Conservation (phyloP, 2,888 invertebrate genomes). For the Apotomis turbidana region DNA sequence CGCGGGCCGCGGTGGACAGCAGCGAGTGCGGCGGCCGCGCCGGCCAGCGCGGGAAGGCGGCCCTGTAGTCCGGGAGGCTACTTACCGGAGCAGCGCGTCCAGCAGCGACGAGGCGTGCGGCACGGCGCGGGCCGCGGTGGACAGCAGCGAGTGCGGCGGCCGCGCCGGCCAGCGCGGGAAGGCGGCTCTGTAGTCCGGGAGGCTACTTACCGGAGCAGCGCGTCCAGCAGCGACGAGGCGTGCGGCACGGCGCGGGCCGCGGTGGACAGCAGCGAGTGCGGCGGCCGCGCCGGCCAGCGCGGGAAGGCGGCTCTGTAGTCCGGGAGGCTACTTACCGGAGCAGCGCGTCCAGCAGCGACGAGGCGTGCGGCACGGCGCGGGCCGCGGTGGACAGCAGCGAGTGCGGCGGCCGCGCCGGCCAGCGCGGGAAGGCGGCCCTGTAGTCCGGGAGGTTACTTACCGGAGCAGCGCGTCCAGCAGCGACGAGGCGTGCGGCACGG, state of each 20-base stretch:
- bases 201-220: constrained; percentile 62
- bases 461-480: too few relatives aligned
- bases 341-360: too few relatives aligned
- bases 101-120: constrained; percentile 96
- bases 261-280: constrained; percentile 84
- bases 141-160: constrained; percentile 78
- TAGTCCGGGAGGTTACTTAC: too few relatives aligned
- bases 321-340: too few relatives aligned
- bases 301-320: too few relatives aligned
- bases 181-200: constrained; percentile 78
- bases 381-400: too few relatives aligned
- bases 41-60: constrained; percentile 67
- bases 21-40: constrained; percentile 73
- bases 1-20: neutral
- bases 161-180: constrained; percentile 74
- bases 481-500: too few relatives aligned
- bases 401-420: too few relatives aligned
- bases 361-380: too few relatives aligned
- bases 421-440: too few relatives aligned
- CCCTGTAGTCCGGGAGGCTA: constrained; percentile 72
- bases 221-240: constrained; percentile 93
- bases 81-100: constrained; percentile 56
- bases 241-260: constrained; percentile 91
- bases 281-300: constrained; percentile 41
- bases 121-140: constrained; percentile 89